phyloP scores from a whole-genome alignment of 2,888 invertebrate genomes.

The Urechis unicinctus region DNA sequence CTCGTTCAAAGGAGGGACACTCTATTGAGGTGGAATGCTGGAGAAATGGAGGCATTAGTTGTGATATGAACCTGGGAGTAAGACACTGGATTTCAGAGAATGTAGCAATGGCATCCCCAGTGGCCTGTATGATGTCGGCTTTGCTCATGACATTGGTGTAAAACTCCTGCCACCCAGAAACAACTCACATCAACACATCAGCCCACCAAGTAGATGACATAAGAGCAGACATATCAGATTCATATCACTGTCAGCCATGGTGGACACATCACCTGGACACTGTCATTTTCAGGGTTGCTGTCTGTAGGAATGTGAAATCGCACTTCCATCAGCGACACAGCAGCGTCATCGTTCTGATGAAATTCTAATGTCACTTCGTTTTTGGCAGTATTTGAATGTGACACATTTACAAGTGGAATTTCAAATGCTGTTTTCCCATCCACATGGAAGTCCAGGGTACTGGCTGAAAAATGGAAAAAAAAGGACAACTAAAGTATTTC shows the following conservation, averaged over 20 bases:
- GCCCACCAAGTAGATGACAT: background rate
- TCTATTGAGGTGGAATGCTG: no score
- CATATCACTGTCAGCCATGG: background rate
- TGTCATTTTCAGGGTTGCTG: conserved; percentile 77
- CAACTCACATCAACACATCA: background rate
- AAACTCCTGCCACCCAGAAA: conserved; percentile 64
- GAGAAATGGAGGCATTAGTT: background rate
- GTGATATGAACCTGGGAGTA: conserved; percentile 73
- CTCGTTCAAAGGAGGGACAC: no score
- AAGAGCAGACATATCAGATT: background rate
- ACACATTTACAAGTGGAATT: conserved; percentile 90
- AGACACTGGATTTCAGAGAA: conserved; percentile 96
- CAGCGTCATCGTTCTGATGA: conserved; percentile 96
- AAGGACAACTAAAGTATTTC: background rate
- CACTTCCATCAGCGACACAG: conserved; percentile 94
- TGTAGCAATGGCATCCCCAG: conserved; percentile 94
- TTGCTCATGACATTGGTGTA: conserved; percentile 93
- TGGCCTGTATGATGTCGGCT: conserved; percentile 94
- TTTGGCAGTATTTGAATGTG: conserved; percentile 90
- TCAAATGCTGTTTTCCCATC: conserved; percentile 73
- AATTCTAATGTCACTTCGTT: conserved; percentile 98
- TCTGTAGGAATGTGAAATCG: conserved; percentile 88
- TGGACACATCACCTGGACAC: conserved; percentile 61
- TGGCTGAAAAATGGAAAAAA: conserved; percentile 27
- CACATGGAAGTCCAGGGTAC: conserved; percentile 44